Evolutionary conservation across 2,113 vertebrate genomes (phyloP), one percentile per base, ranked within the genome.

Genomic region (Cheirogaleus medius): DNA sequence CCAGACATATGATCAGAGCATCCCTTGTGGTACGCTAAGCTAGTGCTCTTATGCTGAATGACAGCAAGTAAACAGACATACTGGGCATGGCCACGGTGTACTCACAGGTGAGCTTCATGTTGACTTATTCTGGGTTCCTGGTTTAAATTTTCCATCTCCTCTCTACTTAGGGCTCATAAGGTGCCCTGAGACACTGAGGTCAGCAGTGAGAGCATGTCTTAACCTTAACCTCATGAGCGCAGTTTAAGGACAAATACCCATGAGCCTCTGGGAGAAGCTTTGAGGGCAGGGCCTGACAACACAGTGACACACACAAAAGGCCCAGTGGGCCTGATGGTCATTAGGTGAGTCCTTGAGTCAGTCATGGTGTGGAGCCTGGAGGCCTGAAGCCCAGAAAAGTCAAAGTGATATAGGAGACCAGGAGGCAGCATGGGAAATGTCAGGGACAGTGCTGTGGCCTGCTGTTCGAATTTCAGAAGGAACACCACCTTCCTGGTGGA

Each of bases 1-100:
- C 1, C 39, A 25, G 8, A 29, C 18, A 44, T 11, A 29, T 6
- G 64, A 64, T 0, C 5, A 52, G 58, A 34, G 18, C 15, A 27
- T 37, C 10, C 47, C 6, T 44, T 47, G 5, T 17, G 32, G 27
- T 7, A 5, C 12, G 3, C 12, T 32, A 20, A 27, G 23, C 44
- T 42, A 34, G 3, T 6, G 44, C 23, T 49, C 1, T 64, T 29
- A 9, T 54, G 29, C 37, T 66, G 23, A 68, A 42, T 25, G 12
- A 15, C 9, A 80, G 6, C 17, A 37, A 1, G 6, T 60, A 47
- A 23, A 11, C 25, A 29, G 21, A 10, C 1, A 14, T 68, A 58
- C 6, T 34, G 18, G 56, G 39, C 17, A 20, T 25, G 47, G 6
- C 0, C 0, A 9, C 3, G 9, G 18, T 23, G 10, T 49, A 3